A percentile compares a stretch with the other conserved stretches of the same genome.
phyloP scores from a whole-genome alignment of 2,888 invertebrate genomes.

The Microplitis deprimator region DNA sequence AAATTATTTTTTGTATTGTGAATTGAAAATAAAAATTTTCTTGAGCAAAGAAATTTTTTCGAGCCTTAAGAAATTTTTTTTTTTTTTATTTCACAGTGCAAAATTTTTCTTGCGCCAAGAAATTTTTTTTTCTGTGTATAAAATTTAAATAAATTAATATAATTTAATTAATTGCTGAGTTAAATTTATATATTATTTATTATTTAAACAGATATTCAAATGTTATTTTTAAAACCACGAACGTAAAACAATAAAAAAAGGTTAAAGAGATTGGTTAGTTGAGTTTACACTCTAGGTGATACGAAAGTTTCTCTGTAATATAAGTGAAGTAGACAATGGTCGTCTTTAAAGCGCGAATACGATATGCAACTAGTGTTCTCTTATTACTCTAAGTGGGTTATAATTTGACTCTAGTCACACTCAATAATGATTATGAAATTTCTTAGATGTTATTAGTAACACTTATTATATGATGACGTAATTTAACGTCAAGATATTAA shows the following conservation, averaged over 20 bases:
- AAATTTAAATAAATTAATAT: background rate
- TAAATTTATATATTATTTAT: background rate
- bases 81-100: too few species aligned
- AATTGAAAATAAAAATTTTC: too few species aligned
- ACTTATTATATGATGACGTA: conserved; percentile 33
- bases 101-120: too few species aligned
- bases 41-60: too few species aligned
- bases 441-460: conserved; percentile 41
- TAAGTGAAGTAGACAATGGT: conserved; percentile 64
- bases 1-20: too few species aligned
- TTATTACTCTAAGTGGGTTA: conserved; percentile 57
- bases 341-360: conserved; percentile 52
- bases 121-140: background rate
- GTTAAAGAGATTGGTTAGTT: conserved; percentile 26
- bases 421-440: conserved; percentile 53
- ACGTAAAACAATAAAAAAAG: background rate
- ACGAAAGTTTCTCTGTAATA: conserved; percentile 54
- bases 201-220: background rate
- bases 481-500: conserved; percentile 8
- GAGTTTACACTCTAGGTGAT: conserved; percentile 2
- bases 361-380: conserved; percentile 59
- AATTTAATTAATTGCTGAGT: background rate
- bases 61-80: too few species aligned
- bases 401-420: conserved; percentile 57
- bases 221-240: background rate